Percentiles rank a stretch among this genome's conserved stretches.
Evolutionary conservation across 1,140 invertebrate species (phyloP).

Genomic region (Heliconius nattereri): DNA sequence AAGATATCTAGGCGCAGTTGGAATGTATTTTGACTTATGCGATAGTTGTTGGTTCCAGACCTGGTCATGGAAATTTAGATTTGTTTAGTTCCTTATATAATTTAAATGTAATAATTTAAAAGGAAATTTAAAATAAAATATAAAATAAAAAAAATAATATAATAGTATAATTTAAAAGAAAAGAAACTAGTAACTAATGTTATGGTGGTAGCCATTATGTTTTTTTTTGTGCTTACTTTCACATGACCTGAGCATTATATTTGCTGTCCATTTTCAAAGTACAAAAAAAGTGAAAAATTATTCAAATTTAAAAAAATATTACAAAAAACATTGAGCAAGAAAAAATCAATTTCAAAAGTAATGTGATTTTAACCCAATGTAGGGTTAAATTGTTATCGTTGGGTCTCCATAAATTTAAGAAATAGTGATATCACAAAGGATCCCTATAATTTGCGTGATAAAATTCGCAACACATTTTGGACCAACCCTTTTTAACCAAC

Average conservation of each 20-base stretch:
- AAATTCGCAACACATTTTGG: slow-evolving; percentile 21
- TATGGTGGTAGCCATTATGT: too few species aligned
- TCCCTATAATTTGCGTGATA: slow-evolving; percentile 26
- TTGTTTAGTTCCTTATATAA: too few species aligned
- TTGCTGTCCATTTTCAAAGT: background rate
- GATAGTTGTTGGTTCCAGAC: too few species aligned
- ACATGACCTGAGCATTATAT: too few species aligned
- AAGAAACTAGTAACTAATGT: too few species aligned
- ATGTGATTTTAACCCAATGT: slow-evolving; percentile 3
- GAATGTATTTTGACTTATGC: background rate
- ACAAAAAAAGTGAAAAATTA: background rate
- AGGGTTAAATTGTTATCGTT: slow-evolving; percentile 23
- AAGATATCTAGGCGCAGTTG: background rate
- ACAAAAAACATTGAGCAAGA: background rate
- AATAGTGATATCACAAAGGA: slow-evolving; percentile 18
- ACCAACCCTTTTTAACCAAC: slow-evolving; percentile 16
- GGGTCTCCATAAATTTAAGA: slow-evolving; percentile 30
- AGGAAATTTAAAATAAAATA: too few species aligned
- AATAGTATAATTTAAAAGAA: too few species aligned
- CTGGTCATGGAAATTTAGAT: too few species aligned
- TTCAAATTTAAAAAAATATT: background rate
- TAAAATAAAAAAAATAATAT: too few species aligned
- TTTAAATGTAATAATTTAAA: too few species aligned
- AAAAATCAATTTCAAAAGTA: background rate
- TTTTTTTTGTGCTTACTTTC: too few species aligned